These are phyloP conservation scores for Hyposoter didymator DNA, from an alignment of 2,888 invertebrate genomes.

Conservation along the genomic window DNA sequence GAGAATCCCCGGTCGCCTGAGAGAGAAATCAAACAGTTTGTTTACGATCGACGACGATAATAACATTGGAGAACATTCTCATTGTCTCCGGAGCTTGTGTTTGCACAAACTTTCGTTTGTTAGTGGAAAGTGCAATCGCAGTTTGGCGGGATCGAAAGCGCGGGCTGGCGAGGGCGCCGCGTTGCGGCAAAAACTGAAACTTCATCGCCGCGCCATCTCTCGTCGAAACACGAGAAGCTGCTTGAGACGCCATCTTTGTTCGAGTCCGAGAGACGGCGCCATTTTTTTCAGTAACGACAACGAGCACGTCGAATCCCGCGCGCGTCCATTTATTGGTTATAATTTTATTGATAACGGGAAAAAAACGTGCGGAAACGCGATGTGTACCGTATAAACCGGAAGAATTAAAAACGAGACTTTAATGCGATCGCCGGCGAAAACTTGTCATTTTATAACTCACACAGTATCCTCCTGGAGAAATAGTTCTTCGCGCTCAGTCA, in stretches of 20 bases:
- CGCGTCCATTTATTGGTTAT: conserved; percentile 39
- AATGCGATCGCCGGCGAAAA: conserved; percentile 41
- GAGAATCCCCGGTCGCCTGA: conserved; percentile 94
- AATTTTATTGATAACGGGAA: conserved; percentile 1
- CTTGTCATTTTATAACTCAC: conserved; percentile 78
- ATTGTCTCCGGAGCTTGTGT: not conserved
- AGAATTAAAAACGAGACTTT: conserved; percentile 17
- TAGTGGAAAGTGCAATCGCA: not conserved
- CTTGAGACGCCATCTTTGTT: conserved; percentile 29
- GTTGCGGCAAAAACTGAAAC: conserved; percentile 20
- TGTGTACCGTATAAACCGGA: conserved; percentile 6
- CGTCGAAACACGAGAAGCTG: not conserved
- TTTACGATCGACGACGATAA: not conserved
- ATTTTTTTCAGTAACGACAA: conserved; percentile 40
- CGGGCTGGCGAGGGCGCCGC: not conserved
- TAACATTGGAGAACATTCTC: not conserved
- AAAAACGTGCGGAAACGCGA: not conserved
- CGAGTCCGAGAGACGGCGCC: conserved; percentile 24
- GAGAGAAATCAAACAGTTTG: conserved; percentile 71
- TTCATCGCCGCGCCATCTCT: conserved; percentile 17
- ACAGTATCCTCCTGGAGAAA: conserved; percentile 86
- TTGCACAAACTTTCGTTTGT: not conserved
- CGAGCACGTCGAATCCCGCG: conserved; percentile 45
- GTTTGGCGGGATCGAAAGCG: not conserved
- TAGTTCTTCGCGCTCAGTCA: conserved; percentile 93